Percentiles rank a stretch among this genome's conserved stretches.
phyloP scores from a whole-genome alignment of 2,113 vertebrate genomes.

The Oreochromis aureus region DNA sequence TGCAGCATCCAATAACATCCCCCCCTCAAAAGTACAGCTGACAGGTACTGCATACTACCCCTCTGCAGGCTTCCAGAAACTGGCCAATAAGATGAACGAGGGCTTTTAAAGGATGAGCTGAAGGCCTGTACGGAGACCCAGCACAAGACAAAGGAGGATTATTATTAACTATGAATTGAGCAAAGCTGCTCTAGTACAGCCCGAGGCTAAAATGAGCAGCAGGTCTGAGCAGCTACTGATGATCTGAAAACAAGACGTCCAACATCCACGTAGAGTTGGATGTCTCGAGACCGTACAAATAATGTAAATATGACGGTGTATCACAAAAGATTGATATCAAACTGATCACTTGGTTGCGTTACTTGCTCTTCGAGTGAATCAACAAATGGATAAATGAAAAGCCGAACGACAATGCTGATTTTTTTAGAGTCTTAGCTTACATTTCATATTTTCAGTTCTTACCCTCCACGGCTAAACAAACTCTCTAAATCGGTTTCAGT shows the following conservation, averaged over 20 bases:
- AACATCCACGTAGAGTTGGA: no score
- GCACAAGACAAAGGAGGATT: background rate
- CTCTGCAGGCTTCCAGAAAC: background rate
- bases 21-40: background rate
- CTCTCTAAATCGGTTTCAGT: no score
- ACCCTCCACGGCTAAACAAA: no score
- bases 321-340: no score
- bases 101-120: background rate
- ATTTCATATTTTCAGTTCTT: no score
- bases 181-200: background rate
- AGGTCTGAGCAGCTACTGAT: background rate
- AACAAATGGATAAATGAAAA: no score
- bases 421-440: no score
- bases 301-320: no score
- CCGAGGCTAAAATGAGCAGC: background rate
- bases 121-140: fast-evolving
- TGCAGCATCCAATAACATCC: fast-evolving
- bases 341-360: no score
- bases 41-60: background rate
- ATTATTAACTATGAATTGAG: background rate
- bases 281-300: no score
- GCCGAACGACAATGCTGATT: no score
- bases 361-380: no score
- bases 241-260: fast-evolving
- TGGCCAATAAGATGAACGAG: background rate